Evolutionary conservation across 92 coral and sea anemone genomes (phyloP), one percentile per base, ranked within the genome.

Genomic region (Chrysogorgia sp.): DNA sequence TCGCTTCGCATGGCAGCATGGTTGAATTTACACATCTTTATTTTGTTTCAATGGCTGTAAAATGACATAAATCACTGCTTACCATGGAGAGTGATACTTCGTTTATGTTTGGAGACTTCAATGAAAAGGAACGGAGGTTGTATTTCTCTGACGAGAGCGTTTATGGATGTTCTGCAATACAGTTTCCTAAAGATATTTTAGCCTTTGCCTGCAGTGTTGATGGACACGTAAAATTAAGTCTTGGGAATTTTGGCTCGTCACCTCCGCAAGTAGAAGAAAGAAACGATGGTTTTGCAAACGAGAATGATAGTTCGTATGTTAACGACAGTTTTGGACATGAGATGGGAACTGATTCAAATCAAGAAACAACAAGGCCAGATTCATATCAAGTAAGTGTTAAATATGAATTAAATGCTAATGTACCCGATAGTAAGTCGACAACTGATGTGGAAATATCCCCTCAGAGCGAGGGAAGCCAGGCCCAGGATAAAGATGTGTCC

Each of bases 51-150:
- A 57, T 23, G 32, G 34, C 63, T 6, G 17, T 57, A 57, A 57
- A 9, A n/a, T 56, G 34, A 53, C 13, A 33, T 53, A 59, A 72
- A 19, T n/a, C 20, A 8, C 33, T 21, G 34, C 7, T 17, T 52
- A 33, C 19, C 7, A 72, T 72, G 79, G 79, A 72, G 1, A 34
- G 33, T 19, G 30, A 7, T 0, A 19, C 77, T 48, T 10, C 43
- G 33, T 31, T 72, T 31, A 4, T 55, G 34, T 72, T 72, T 72
- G 79, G 79, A 0, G 65, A 53, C 65, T 72, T 72, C 35, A 72
- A 29, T 14, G 65, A 72, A 41, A 40, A 72, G 35, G 79, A 72
- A 20, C 41, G 14, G 9, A 15, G 15, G 0, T n/a, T 52, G 50
- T 56, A 52, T 53, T 72, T 72, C 43, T 32, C 48, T 55, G 64